These are phyloP conservation scores for Tribolium castaneum DNA, from an alignment of 1,140 invertebrate genomes.

Conservation along the genomic window DNA sequence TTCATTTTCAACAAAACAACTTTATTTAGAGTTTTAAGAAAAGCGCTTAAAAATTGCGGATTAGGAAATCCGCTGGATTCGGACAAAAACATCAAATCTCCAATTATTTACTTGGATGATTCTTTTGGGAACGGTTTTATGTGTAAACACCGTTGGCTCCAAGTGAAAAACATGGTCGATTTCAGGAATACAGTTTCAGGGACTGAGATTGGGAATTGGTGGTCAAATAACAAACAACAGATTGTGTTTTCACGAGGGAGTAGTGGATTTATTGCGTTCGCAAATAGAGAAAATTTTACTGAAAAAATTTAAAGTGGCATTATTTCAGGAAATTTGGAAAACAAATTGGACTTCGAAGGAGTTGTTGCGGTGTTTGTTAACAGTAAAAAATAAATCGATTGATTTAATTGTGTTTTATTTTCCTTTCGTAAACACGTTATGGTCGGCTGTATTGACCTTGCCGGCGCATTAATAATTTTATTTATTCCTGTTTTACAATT, in stretches of 20 bases:
- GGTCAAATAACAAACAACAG: slow-evolving; percentile 81
- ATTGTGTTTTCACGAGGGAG: slow-evolving; percentile 81
- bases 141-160: slow-evolving; percentile 89
- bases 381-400: background rate
- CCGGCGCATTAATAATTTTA: background rate
- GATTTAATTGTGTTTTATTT: background rate
- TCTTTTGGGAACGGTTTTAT: slow-evolving; percentile 85
- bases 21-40: too few relatives aligned
- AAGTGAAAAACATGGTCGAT: slow-evolving; percentile 83
- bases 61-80: slow-evolving; percentile 71
- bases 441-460: too few relatives aligned
- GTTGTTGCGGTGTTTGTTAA: slow-evolving; percentile 81
- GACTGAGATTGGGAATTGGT: slow-evolving; percentile 73
- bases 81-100: slow-evolving; percentile 73
- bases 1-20: too few relatives aligned
- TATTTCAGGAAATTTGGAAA: slow-evolving; percentile 76
- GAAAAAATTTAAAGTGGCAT: slow-evolving; percentile 75
- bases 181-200: slow-evolving; percentile 76
- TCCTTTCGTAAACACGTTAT: too few relatives aligned
- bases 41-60: too few relatives aligned
- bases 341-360: slow-evolving; percentile 74
- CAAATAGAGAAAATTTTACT: slow-evolving; percentile 72
- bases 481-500: too few relatives aligned
- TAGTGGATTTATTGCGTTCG: slow-evolving; percentile 81
- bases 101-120: slow-evolving; percentile 73